These are phyloP conservation scores for Calameuta pallipes DNA, from an alignment of 2,888 invertebrate species.

Conservation along the genomic window DNA sequence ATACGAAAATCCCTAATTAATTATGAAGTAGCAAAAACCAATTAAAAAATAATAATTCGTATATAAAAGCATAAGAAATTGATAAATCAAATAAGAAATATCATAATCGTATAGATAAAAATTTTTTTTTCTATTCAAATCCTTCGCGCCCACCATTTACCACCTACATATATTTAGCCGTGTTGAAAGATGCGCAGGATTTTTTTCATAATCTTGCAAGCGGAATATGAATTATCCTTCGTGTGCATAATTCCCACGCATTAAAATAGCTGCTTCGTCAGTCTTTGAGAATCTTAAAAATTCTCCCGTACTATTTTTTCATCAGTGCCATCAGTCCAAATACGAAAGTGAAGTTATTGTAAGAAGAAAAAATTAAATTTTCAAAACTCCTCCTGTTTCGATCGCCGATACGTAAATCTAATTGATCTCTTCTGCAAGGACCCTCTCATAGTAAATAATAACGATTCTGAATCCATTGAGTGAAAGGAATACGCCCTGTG, in stretches of 20 bases:
- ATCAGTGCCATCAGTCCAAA: background rate
- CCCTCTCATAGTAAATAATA: background rate
- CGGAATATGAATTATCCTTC: conserved; percentile 16
- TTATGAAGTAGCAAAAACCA: background rate
- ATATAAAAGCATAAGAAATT: background rate
- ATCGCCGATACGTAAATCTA: background rate
- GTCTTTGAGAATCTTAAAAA: background rate
- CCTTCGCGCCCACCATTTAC: background rate
- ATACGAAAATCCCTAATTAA: background rate
- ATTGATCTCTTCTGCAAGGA: background rate
- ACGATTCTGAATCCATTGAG: conserved; percentile 23
- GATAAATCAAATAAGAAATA: background rate
- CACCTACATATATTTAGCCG: background rate
- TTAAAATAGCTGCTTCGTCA: background rate
- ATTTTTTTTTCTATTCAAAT: background rate
- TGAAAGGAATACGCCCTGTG: conserved; percentile 61
- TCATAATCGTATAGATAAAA: background rate
- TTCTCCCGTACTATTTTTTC: background rate
- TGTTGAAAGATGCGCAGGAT: background rate
- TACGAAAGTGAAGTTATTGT: background rate
- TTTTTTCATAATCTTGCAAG: conserved; percentile 1
- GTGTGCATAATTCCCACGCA: conserved; percentile 1
- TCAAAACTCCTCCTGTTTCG: background rate
- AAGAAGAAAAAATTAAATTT: background rate
- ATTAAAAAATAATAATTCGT: background rate